phyloP scores from a whole-genome alignment of 2,797 vertebrate species.

The Ctenopoma kingsleyae region DNA sequence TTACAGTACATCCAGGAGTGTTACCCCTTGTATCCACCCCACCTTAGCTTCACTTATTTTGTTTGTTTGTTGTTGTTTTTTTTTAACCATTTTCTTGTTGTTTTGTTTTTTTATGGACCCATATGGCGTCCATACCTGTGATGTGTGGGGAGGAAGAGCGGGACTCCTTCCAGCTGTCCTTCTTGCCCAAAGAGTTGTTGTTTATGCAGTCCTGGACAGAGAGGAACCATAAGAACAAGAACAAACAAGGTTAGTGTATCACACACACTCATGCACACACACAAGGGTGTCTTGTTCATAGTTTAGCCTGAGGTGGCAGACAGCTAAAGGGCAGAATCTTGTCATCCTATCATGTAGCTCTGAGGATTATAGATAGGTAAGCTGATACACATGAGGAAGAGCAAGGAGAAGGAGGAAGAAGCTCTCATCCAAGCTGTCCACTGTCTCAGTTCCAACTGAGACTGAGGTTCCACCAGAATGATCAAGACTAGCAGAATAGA shows the following conservation, averaged over 20 bases:
- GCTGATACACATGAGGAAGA: neutral
- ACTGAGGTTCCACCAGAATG: neutral
- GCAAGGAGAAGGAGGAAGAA: no score
- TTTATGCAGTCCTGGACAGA: conserved; percentile 94
- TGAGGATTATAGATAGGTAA: conserved; percentile 3
- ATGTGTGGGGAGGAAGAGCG: conserved; percentile 94
- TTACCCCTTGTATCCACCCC: no score
- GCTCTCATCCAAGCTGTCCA: neutral
- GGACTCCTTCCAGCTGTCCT: conserved; percentile 96
- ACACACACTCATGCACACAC: conserved; percentile 9
- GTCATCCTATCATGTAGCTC: neutral
- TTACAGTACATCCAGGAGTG: no score
- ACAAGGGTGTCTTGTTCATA: neutral
- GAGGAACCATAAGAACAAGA: conserved; percentile 13
- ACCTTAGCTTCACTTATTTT: no score
- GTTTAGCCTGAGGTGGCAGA: neutral
- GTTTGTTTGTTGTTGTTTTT: no score
- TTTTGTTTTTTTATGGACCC: neutral
- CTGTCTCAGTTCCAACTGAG: no score
- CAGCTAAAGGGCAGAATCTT: neutral
- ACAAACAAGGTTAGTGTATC: conserved; percentile 14
- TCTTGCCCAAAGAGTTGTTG: conserved; percentile 98
- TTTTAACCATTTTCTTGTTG: neutral
- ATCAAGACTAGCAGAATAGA: neutral
- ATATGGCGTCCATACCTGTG: conserved; percentile 84